Percentiles rank a stretch among this genome's conserved stretches.
These are phyloP conservation scores for Blastobasis adustella DNA, from an alignment of 2,888 invertebrate genomes.

Conservation along the genomic window DNA sequence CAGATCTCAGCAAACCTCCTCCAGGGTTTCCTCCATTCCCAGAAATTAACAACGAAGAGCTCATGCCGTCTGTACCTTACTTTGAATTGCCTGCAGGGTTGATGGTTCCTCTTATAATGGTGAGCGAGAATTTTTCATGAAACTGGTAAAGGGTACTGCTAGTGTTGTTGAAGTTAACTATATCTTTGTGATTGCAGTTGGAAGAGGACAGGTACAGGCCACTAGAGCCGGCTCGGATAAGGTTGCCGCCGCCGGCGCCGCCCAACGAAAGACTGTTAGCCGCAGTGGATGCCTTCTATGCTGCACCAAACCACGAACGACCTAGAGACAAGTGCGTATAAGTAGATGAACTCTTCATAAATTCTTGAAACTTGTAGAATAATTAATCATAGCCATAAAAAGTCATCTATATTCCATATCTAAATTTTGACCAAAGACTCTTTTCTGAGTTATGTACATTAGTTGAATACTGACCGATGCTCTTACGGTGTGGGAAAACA, in stretches of 20 bases:
- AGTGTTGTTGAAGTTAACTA: too few relatives aligned
- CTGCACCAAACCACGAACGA: conserved; percentile 94
- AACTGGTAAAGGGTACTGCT: too few relatives aligned
- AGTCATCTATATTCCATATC: not conserved
- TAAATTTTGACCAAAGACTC: not conserved
- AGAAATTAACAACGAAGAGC: conserved; percentile 77
- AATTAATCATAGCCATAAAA: not conserved
- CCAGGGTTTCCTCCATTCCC: conserved; percentile 81
- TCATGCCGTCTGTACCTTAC: conserved; percentile 94
- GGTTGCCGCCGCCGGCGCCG: conserved; percentile 95
- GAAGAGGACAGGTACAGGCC: conserved; percentile 94
- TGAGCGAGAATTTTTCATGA: conserved; percentile 38
- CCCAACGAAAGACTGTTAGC: conserved; percentile 94
- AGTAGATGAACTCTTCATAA: not conserved
- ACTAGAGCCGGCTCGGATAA: conserved; percentile 90
- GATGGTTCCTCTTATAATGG: conserved; percentile 97
- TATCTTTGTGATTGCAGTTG: conserved; percentile 59
- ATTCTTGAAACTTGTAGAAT: not conserved
- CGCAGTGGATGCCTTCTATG: conserved; percentile 97
- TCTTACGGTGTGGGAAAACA: too few relatives aligned
- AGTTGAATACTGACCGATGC: too few relatives aligned
- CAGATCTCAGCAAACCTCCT: conserved; percentile 91
- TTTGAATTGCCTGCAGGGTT: conserved; percentile 98
- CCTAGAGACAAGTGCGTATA: conserved; percentile 88
- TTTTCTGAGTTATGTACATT: too few relatives aligned